Evolutionary conservation across 2,797 vertebrate species (phyloP), one percentile per base, ranked within the genome.

Genomic region (Sebastes iracundus): DNA sequence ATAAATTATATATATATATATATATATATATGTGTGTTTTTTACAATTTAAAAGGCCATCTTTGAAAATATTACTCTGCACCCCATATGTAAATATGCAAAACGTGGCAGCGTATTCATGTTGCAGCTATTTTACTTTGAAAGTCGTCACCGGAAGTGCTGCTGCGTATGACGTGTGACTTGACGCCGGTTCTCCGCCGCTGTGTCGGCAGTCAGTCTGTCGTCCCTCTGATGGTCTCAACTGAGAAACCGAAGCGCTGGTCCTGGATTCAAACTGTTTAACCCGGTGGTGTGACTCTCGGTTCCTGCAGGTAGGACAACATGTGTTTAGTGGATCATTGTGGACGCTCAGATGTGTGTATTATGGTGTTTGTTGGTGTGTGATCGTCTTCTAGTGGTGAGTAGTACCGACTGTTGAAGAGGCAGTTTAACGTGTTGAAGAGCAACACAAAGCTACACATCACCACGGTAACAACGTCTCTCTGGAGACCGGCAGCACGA

Each of bases 221-320:
- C 20, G 52, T 55, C n/a, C 20, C 20, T 12, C 38, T 6, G 38
- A 42, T 42, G 46, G 18, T 56, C 22, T 13, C 9, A 22, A 11
- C 12, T 11, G 69, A 72, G 77, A 61, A 7, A 81, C 32, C 53
- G 59, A 66, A 84, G 92, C 89, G 90, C 38, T 16, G 38, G 46
- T 49, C 82, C 83, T 85, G 88, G 89, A 88, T 92, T 90, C 76
- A 91, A 91, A 91, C 85, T 72, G 84, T 76, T 20, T 53, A 9
- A 59, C 25, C 27, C 11, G 56, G 68, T 53, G 27, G 22, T 69
- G 49, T 23, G 81, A 56, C 68, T 2, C 65, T 59, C 55, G 23
- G 20, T 2, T 76, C 61, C 72, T 59, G 33, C 75, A 76, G 92
- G 92, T 90, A 84, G 82, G 77, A 56, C 12, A 14, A 27, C 2